phyloP scores from a whole-genome alignment of 2,888 invertebrate species.

The Romanomermis culicivorax region DNA sequence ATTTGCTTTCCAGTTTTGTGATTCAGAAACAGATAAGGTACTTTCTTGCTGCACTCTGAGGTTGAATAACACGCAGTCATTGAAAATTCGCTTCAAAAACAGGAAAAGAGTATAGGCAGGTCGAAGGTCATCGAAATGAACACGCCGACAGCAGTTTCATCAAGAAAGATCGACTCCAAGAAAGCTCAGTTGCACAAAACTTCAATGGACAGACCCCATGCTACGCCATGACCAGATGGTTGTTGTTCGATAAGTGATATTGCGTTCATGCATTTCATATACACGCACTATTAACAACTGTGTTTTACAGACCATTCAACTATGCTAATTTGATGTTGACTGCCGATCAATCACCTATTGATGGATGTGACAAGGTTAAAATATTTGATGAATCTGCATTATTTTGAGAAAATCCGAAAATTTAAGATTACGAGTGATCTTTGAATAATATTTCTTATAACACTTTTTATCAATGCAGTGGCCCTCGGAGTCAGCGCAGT shows the following conservation, averaged over 20 bases:
- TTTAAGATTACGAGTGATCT: too few species aligned
- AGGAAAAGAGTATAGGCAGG: neutral
- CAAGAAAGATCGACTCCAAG: neutral
- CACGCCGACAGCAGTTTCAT: neutral
- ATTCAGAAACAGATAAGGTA: too few species aligned
- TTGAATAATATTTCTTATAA: too few species aligned
- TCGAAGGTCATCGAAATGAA: neutral
- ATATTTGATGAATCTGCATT: neutral
- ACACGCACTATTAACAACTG: neutral
- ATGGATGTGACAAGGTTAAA: neutral
- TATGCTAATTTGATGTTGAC: neutral
- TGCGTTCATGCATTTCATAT: neutral
- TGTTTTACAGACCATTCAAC: neutral
- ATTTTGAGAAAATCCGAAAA: too few species aligned
- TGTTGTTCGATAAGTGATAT: slow-evolving; percentile 1
- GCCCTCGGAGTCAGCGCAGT: neutral
- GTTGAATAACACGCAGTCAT: too few species aligned
- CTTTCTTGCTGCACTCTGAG: too few species aligned
- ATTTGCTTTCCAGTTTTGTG: too few species aligned
- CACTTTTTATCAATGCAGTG: neutral
- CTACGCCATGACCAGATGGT: neutral
- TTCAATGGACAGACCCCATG: neutral
- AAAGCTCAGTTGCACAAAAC: neutral
- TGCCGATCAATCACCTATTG: neutral
- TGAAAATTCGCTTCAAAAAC: too few species aligned